Evolutionary conservation across 2,888 invertebrate species (phyloP).

Genomic region (Eupithecia pulchellata): DNA sequence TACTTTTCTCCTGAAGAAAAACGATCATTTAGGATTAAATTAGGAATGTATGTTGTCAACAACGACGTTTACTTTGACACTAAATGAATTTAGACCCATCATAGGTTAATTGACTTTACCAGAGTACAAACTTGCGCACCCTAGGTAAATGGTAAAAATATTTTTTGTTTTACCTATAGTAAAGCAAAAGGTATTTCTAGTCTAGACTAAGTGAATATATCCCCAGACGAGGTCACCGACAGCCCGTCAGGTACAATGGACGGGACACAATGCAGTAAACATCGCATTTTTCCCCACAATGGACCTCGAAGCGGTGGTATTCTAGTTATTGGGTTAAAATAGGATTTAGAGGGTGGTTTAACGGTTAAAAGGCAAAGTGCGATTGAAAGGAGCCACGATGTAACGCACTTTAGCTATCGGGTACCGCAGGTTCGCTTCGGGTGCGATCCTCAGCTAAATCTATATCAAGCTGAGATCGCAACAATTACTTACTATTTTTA

Average conservation of each 20-base stretch:
- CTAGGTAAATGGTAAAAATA: background rate
- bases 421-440: too few species aligned
- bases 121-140: background rate
- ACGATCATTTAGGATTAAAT: too few species aligned
- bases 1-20: too few species aligned
- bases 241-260: slow-evolving; percentile 30
- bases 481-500: too few species aligned
- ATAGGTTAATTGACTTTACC: background rate
- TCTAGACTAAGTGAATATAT: slow-evolving; percentile 74
- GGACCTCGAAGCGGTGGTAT: slow-evolving; percentile 46
- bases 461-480: too few species aligned
- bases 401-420: background rate
- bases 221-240: slow-evolving; percentile 61
- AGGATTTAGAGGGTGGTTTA: background rate
- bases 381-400: slow-evolving; percentile 2
- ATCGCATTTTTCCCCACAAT: slow-evolving; percentile 64
- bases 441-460: background rate
- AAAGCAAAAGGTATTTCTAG: slow-evolving; percentile 30
- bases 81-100: too few species aligned
- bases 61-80: background rate
- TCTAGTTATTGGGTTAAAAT: slow-evolving; percentile 53
- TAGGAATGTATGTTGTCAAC: background rate
- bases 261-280: slow-evolving; percentile 68
- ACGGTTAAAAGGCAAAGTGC: background rate
- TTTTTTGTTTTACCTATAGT: background rate